Conservation (phyloP, 1,140 invertebrate genomes). For the Cotesia vestalis region DNA sequence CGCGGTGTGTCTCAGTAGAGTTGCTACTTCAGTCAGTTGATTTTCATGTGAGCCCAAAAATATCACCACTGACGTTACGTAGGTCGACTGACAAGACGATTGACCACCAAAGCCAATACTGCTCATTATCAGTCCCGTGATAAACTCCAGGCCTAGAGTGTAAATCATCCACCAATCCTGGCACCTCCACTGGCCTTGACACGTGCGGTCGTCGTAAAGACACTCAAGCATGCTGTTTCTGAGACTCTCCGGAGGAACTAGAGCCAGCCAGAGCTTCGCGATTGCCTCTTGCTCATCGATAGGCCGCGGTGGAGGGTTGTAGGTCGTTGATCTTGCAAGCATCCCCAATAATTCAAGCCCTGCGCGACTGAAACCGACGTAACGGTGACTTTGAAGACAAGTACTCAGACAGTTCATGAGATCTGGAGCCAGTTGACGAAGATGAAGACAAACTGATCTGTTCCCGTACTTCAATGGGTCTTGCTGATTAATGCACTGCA, state of each 20-base stretch:
- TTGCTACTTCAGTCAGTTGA: constrained; percentile 58
- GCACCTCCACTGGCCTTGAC: constrained; percentile 56
- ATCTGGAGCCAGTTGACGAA: constrained; percentile 57
- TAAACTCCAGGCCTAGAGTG: constrained; percentile 58
- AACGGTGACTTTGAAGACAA: constrained; percentile 58
- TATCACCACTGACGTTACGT: constrained; percentile 49
- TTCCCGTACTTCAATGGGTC: constrained; percentile 36
- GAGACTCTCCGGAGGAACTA: constrained; percentile 59
- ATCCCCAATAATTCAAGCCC: constrained; percentile 54
- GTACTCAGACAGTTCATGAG: constrained; percentile 53
- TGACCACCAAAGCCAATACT: constrained; percentile 35
- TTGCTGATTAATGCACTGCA: constrained; percentile 48
- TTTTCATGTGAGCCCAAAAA: constrained; percentile 61
- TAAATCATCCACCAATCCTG: constrained; percentile 64
- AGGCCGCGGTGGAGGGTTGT: constrained; percentile 42
- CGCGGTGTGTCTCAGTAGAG: constrained; percentile 59
- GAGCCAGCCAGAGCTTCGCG: constrained; percentile 55
- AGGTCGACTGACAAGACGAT: constrained; percentile 37
- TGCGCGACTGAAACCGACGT: constrained; percentile 56
- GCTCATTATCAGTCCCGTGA: constrained; percentile 55
- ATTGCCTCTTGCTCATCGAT: constrained; percentile 56
- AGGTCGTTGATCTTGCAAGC: constrained; percentile 51
- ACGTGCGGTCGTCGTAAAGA: constrained; percentile 53
- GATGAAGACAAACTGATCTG: constrained; percentile 49
- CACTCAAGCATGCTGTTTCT: constrained; percentile 57